These are phyloP conservation scores for Drosophila trapezifrons DNA, from an alignment of 1,140 invertebrate species.

Conservation along the genomic window DNA sequence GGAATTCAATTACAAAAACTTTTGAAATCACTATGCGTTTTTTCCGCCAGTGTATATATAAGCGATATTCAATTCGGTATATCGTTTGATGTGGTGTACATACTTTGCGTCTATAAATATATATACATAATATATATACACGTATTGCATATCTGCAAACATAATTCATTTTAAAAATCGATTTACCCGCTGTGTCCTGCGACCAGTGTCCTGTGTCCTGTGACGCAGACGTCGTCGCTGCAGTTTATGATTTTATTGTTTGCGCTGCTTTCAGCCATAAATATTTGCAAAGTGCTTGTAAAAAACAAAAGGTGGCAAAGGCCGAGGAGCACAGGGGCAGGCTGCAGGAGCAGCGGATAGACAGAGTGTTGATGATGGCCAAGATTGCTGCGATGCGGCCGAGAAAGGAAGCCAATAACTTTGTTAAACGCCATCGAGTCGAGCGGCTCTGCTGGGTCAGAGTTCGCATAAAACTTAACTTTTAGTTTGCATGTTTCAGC, in stretches of 20 bases:
- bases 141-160: constrained; percentile 66
- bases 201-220: constrained; percentile 31
- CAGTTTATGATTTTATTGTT: constrained; percentile 82
- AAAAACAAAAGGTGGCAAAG: constrained; percentile 72
- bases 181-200: constrained; percentile 54
- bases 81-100: constrained; percentile 24
- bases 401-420: constrained; percentile 57
- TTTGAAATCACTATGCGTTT: too few species aligned
- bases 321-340: constrained; percentile 3
- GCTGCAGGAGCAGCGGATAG: constrained; percentile 7
- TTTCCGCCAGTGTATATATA: too few species aligned
- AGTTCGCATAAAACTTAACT: constrained; percentile 67
- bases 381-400: constrained; percentile 35
- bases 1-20: too few species aligned
- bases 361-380: constrained; percentile 67
- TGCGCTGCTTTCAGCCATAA: constrained; percentile 75
- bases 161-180: constrained; percentile 81
- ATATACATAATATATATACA: constrained; percentile 35
- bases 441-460: constrained; percentile 31
- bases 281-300: constrained; percentile 82
- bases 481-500: constrained; percentile 73
- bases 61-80: not conserved
- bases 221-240: constrained; percentile 59
- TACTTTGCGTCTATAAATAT: constrained; percentile 20
- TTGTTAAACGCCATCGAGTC: constrained; percentile 63